A percentile compares a stretch with the other conserved stretches of the same genome.
Conservation (phyloP, 2,797 vertebrate genomes). For the Corythornis leucogaster region DNA sequence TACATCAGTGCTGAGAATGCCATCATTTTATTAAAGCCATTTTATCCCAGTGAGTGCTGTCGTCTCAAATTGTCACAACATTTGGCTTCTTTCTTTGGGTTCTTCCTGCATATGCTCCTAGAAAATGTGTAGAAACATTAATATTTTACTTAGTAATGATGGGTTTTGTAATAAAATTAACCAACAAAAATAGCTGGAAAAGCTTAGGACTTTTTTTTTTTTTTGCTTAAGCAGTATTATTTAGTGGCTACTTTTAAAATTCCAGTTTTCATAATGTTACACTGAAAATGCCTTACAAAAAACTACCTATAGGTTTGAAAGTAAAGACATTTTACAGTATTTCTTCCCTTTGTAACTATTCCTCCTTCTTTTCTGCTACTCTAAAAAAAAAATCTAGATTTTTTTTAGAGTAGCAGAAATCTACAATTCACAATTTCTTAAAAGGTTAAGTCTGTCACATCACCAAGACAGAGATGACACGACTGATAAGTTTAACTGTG, state of each 20-base stretch:
- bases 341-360: neutral
- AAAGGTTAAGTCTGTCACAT: neutral
- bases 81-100: conserved; percentile 87
- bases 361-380: neutral
- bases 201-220: neutral
- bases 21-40: neutral
- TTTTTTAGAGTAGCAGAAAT: neutral
- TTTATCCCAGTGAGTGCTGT: conserved; percentile 84
- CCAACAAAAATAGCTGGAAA: conserved; percentile 17
- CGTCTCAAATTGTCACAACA: conserved; percentile 85
- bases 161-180: neutral
- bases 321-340: neutral
- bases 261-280: neutral
- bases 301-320: neutral
- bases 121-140: conserved; percentile 57
- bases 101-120: conserved; percentile 94
- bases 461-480: neutral
- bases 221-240: neutral
- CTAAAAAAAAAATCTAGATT: neutral
- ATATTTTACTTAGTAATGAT: neutral
- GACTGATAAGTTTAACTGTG: neutral
- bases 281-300: neutral
- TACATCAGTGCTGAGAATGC: neutral
- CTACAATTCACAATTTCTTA: neutral
- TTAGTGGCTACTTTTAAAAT: neutral